Evolutionary conservation across 2,113 vertebrate genomes (phyloP).

Genomic region (Xyliphius kryptos): DNA sequence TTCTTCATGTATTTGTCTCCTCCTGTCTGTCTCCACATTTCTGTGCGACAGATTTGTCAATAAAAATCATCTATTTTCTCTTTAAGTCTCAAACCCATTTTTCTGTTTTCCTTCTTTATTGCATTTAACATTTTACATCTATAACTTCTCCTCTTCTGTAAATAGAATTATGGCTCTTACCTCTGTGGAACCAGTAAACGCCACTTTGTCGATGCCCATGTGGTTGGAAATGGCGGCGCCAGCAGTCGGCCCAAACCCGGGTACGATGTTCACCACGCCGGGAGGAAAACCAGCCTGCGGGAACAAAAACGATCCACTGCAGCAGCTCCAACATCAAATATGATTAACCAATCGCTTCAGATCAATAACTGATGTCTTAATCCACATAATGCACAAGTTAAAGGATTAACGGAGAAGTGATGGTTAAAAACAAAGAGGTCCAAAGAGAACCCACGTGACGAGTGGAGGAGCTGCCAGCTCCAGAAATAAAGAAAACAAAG

Average conservation of each 20-base stretch:
- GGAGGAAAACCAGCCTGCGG: neutral
- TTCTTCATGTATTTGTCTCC: no score
- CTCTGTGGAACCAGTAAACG: slow-evolving; percentile 90
- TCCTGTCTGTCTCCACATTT: no score
- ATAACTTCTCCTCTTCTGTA: neutral
- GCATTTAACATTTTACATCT: no score
- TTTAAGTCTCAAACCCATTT: no score
- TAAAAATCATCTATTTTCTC: no score
- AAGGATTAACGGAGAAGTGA: neutral
- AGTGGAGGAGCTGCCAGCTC: neutral
- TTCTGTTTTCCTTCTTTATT: no score
- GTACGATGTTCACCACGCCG: slow-evolving; percentile 1
- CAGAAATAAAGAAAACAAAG: neutral
- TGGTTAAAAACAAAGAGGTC: neutral
- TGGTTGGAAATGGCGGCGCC: neutral
- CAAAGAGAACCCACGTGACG: neutral
- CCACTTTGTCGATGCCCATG: slow-evolving; percentile 78
- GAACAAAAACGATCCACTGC: slow-evolving; percentile 15
- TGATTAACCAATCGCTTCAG: no score
- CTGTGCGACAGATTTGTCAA: no score
- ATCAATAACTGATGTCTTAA: no score
- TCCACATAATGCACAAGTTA: no score
- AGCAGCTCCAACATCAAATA: no score
- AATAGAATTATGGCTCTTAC: slow-evolving; percentile 47
- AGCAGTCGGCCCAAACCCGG: neutral